Evolutionary conservation across 2,797 vertebrate species (phyloP).

Genomic region (Valencia hispanica): DNA sequence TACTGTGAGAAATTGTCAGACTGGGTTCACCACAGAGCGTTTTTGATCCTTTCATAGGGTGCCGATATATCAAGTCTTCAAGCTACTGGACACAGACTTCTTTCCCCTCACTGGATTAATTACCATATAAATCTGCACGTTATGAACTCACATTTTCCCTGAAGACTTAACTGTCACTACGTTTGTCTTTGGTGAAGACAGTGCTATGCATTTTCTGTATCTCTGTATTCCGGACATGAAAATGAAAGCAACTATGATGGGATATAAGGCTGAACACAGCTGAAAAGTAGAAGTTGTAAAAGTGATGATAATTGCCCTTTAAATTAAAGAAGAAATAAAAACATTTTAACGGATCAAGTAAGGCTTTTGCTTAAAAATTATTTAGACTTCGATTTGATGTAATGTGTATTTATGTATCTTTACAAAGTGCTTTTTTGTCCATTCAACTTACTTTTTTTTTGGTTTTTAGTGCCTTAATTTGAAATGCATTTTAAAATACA

Average conservation of each 20-base stretch:
- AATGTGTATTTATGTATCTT: conserved; percentile 72
- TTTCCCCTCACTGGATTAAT: not conserved
- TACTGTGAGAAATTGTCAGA: not conserved
- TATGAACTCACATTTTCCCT: not conserved
- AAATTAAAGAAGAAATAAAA: conserved; percentile 8
- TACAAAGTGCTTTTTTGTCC: conserved; percentile 80
- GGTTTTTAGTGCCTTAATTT: conserved; percentile 79
- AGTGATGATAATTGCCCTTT: conserved; percentile 7
- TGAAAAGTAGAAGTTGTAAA: conserved; percentile 6
- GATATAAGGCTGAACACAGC: not conserved
- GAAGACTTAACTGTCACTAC: not conserved
- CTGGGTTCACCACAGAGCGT: not conserved
- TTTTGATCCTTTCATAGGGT: not conserved
- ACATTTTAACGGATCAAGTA: conserved; percentile 54
- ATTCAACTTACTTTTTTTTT: conserved; percentile 76
- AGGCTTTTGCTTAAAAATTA: conserved; percentile 59
- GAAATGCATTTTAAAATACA: conserved; percentile 66
- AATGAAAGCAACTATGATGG: not conserved
- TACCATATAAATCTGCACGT: not conserved
- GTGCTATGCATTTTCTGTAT: not conserved
- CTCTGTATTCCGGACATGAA: not conserved
- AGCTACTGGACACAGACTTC: not conserved
- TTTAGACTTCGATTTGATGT: conserved; percentile 59
- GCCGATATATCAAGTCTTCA: not conserved
- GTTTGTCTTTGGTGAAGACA: not conserved